Evolutionary conservation across 1,140 invertebrate species (phyloP), one percentile per base, ranked within the genome.

Genomic region (Cotesia vestalis): DNA sequence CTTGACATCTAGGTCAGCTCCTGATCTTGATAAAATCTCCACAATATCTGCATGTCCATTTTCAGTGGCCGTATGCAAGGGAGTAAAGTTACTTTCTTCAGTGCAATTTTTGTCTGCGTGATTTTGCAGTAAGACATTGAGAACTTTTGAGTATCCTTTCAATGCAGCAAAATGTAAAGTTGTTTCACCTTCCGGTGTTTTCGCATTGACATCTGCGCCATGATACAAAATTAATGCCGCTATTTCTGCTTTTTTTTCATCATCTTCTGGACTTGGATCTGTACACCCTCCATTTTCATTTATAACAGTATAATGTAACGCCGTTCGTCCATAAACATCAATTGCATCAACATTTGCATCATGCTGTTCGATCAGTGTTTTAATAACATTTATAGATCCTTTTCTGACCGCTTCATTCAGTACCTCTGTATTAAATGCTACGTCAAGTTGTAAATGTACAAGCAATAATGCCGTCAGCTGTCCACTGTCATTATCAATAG

Each of bases 191-290:
- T 55, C 55, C 14, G 1, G 46, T 27, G 3, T 3, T 34, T 51
- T 14, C 5, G 71, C 64, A 68, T 72, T 36, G 1, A 68, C 71
- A 61, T 67, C 35, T 11, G 59, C 71, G 35, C 71, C 71, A 52
- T 27, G 8, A 34, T 27, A 46, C 12, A 63, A 52, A 34, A 63
- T 20, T 4, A 40, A 1, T 34, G 3, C 5, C 12, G 46, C 46
- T 4, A 71, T 52, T 40, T 52, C 20, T 3, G 20, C 1, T 40
- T 51, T 17, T 27, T n/a, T 14, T 59, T 35, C 62, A 35, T 62
- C 27, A n/a, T 14, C 12, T 5, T 20, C 9, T 8, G 12, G 14
- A 60, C 60, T 34, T 12, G n/a, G 11, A 27, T 35, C n/a, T 12
- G 60, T 35, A 62, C 60, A 62, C 4, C 27, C n/a, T 11, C 14